These are phyloP conservation scores for Pungitius pungitius DNA, from an alignment of 2,113 vertebrate species.

Conservation along the genomic window DNA sequence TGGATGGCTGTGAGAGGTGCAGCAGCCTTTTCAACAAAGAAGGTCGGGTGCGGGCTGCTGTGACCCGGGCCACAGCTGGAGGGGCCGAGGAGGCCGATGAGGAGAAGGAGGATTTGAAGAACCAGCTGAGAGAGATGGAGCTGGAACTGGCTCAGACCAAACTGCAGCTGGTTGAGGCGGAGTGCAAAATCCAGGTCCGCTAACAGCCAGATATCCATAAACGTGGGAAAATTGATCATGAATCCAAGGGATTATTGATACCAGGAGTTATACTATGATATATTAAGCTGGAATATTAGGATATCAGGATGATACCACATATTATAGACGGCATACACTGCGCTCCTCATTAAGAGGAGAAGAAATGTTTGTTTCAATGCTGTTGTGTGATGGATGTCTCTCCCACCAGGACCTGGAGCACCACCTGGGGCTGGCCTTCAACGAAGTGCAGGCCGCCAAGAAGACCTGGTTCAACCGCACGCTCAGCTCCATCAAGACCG, in stretches of 20 bases:
- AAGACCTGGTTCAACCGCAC: constrained; percentile 99
- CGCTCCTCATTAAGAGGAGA: too few relatives aligned
- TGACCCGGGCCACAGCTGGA: constrained; percentile 77
- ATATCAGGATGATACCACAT: background rate
- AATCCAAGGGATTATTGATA: background rate
- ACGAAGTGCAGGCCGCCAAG: constrained; percentile 97
- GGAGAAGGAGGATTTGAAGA: constrained; percentile 93
- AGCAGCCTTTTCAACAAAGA: constrained; percentile 78
- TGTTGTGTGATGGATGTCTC: background rate
- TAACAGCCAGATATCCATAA: background rate
- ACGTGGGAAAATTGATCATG: background rate
- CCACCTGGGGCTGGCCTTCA: constrained; percentile 93
- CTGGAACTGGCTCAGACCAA: constrained; percentile 98
- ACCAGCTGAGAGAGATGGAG: constrained; percentile 98
- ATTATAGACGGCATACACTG: too few relatives aligned
- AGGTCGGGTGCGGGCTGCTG: constrained; percentile 68
- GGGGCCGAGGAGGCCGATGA: constrained; percentile 89
- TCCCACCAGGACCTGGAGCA: constrained; percentile 92
- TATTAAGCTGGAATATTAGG: background rate
- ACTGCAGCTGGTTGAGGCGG: constrained; percentile 95
- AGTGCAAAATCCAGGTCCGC: constrained; percentile 97
- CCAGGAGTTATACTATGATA: background rate
- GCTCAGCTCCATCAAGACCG: constrained; percentile 98
- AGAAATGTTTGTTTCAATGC: too few relatives aligned
- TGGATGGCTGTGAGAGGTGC: constrained; percentile 76